phyloP scores from a whole-genome alignment of 2,797 vertebrate genomes.

The Gambelia wislizenii region DNA sequence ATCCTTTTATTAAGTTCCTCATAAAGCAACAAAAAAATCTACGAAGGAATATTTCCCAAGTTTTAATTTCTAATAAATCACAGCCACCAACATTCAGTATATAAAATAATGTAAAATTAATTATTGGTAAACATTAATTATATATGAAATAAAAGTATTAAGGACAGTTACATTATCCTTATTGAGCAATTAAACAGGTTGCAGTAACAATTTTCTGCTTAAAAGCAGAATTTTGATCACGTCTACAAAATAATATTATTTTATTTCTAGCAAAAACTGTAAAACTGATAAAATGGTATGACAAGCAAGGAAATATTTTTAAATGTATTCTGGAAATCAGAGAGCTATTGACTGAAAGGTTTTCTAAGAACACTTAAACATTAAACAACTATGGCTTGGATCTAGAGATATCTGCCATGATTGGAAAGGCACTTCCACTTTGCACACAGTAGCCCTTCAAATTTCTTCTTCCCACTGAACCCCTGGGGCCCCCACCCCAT shows the following conservation, averaged over 20 bases:
- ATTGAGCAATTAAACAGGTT: neutral
- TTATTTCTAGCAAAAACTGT: neutral
- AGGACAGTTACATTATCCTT: neutral
- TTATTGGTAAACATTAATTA: neutral
- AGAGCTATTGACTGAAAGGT: accelerated
- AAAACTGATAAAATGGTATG: neutral
- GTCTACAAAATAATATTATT: neutral
- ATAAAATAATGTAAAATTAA: neutral
- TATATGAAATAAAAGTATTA: slow-evolving; percentile 35
- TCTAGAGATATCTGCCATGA: neutral
- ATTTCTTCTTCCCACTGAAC: neutral
- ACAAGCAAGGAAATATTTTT: neutral
- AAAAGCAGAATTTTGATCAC: neutral
- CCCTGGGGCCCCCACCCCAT: no score
- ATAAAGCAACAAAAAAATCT: accelerated
- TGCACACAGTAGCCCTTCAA: neutral
- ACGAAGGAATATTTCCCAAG: slow-evolving; percentile 12
- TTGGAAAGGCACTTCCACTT: neutral
- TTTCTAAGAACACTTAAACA: neutral
- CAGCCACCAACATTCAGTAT: slow-evolving; percentile 1
- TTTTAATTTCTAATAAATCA: neutral
- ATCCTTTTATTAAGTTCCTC: neutral
- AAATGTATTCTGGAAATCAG: neutral
- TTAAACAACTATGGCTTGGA: neutral
- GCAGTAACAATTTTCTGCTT: neutral